phyloP scores from a whole-genome alignment of 1,140 invertebrate species.

The Pogonus chalceus region DNA sequence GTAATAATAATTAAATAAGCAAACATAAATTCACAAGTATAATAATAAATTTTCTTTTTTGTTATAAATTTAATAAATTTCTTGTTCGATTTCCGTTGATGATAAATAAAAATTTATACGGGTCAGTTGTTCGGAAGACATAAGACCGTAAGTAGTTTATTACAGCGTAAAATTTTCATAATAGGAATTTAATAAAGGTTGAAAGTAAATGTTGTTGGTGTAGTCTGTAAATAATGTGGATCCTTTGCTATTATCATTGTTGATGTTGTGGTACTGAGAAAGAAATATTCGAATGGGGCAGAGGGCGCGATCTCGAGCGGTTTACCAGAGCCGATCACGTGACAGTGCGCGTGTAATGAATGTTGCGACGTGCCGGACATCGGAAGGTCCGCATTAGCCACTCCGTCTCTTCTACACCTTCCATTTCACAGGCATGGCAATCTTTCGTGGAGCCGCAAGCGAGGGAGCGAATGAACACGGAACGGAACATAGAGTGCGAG shows the following conservation, averaged over 20 bases:
- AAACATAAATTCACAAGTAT: no score
- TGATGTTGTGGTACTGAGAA: conserved; percentile 13
- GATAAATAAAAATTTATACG: no score
- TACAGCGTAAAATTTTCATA: no score
- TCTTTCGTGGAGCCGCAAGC: no score
- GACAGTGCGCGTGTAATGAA: conserved; percentile 9
- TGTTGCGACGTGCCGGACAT: conserved; percentile 18
- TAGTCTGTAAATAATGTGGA: conserved; percentile 4
- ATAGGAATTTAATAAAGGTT: background rate
- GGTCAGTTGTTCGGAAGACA: no score
- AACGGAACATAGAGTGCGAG: background rate
- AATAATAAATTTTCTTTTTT: no score
- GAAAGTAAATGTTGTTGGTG: conserved; percentile 1
- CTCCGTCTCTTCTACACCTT: background rate
- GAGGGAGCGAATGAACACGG: background rate
- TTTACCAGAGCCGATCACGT: conserved; percentile 4
- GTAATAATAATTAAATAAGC: no score
- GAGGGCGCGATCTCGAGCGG: conserved; percentile 1
- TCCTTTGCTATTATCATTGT: conserved; percentile 6
- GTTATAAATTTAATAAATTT: no score
- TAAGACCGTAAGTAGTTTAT: no score
- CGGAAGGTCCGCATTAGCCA: conserved; percentile 19
- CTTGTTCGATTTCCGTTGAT: no score
- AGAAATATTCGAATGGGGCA: conserved; percentile 7
- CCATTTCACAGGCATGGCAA: no score